A percentile compares a stretch with the other conserved stretches of the same genome.
phyloP scores from a whole-genome alignment of 92 coral and sea anemone species.

The Nematostella vectensis region DNA sequence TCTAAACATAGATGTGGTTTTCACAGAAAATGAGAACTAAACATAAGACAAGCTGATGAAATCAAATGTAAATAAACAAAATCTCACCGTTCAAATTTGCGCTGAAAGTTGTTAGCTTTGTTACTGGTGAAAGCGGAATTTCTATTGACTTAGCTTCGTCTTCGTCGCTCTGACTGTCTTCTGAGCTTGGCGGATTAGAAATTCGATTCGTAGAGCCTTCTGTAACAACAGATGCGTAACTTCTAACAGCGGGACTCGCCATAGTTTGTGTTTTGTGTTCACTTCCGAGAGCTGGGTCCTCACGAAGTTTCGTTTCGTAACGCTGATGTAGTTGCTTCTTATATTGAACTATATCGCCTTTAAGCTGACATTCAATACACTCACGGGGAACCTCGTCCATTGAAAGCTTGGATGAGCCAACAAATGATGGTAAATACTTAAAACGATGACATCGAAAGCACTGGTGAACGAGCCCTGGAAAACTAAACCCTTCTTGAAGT shows the following conservation, averaged over 20 bases:
- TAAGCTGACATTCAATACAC: slow-evolving; percentile 77
- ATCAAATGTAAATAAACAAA: no score
- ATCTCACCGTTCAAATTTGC: slow-evolving; percentile 24
- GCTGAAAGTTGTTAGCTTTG: slow-evolving; percentile 28
- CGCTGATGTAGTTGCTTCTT: slow-evolving; percentile 70
- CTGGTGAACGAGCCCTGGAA: slow-evolving; percentile 69
- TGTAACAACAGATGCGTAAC: slow-evolving; percentile 80
- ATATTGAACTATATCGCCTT: slow-evolving; percentile 70
- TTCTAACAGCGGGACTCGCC: slow-evolving; percentile 6
- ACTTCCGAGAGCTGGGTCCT: slow-evolving; percentile 76
- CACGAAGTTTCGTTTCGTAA: slow-evolving; percentile 65
- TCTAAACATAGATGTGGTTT: no score
- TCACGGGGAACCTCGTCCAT: slow-evolving; percentile 52
- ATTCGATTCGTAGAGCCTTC: slow-evolving; percentile 42
- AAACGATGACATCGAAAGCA: slow-evolving; percentile 86
- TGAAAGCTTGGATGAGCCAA: slow-evolving; percentile 41
- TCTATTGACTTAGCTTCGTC: background rate
- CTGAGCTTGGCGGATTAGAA: slow-evolving; percentile 9
- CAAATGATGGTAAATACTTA: slow-evolving; percentile 84
- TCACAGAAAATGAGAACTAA: no score
- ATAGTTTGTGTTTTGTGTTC: slow-evolving; percentile 6
- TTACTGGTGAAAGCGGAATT: background rate
- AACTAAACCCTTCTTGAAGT: slow-evolving; percentile 61
- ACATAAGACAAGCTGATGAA: no score
- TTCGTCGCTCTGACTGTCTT: slow-evolving; percentile 12